Base-by-base conservation (phyloP, 2,113 vertebrate species). In the Cairina moschata region DNA sequence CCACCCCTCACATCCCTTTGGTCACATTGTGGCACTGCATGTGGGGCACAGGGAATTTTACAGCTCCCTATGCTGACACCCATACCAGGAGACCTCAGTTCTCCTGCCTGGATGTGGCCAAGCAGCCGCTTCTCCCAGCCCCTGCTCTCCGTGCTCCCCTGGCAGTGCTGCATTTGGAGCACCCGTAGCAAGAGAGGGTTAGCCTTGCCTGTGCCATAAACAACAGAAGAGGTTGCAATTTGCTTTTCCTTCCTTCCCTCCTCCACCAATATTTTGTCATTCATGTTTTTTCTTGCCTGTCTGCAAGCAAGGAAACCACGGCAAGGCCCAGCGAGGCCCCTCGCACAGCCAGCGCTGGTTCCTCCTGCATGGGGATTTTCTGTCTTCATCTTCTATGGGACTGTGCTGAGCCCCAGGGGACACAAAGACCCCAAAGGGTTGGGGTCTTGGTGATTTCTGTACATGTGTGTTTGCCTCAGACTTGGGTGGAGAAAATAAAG, bases 21-120 rank as follows among this genome's bases (percentile, higher is more conserved):
- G 55, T 28, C 3, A 0, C 0, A 0, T 1, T 44, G 34, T n/a
- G 86, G 32, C 52, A 14, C 42, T 32, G 26, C 77, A 21, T 0
- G 1, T 13, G 50, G 59, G 28, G 28, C 20, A 12, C 29, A 25
- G 12, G 31, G 9, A 25, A 0, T 26, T 60, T 60, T 6, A 0
- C 13, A 17, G 22, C 3, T 54, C 38, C 22, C 38, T 9, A 26
- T 22, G 11, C 20, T 26, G 23, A 2, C 3, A 7, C 11, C 67
- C 22, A 1, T 2, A 8, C 18, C 25, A 10, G 62, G 42, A 91
- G 28, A 76, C 8, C 50, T 76, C 5, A 0, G 7, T 6, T 68
- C 71, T 79, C 58, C 8, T 4, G 22, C 18, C 36, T 4, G 31
- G 5, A 1, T 2, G 42, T 65, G 77, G 34, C 38, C 0, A 58